Percentiles rank a stretch among this genome's conserved stretches.
Conservation (phyloP, 2,797 vertebrate genomes). For the Brotogeris chrysoptera region DNA sequence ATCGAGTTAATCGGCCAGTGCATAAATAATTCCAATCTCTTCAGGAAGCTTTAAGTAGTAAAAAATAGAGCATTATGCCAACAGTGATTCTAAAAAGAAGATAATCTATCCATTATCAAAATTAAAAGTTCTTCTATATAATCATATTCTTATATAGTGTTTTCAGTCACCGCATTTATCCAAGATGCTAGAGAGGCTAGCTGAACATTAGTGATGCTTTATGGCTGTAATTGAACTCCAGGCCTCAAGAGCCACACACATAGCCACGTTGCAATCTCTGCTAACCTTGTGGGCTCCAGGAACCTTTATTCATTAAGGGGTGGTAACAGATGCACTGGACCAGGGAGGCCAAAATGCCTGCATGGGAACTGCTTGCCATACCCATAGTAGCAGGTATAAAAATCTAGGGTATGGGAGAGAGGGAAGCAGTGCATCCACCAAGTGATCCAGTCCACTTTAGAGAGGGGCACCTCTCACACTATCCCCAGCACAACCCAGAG, state of each 20-base stretch:
- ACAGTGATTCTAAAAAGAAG: not conserved
- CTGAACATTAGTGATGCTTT: not conserved
- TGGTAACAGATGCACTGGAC: not conserved
- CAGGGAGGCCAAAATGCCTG: not conserved
- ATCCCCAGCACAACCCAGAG: not conserved
- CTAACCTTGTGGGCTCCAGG: rapidly evolving
- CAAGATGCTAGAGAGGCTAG: not conserved
- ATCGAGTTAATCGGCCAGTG: not conserved
- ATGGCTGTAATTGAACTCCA: not conserved
- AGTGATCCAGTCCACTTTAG: not conserved
- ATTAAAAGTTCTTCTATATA: not conserved
- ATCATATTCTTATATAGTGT: rapidly evolving
- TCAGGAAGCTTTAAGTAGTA: not conserved
- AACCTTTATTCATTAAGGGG: not conserved
- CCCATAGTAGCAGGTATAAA: not conserved
- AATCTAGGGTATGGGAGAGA: not conserved
- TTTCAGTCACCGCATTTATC: not conserved
- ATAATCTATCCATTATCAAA: not conserved
- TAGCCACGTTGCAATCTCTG: not conserved
- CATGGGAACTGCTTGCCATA: not conserved
- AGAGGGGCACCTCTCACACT: not conserved
- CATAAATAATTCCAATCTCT: not conserved
- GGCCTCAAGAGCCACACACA: not conserved
- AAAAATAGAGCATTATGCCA: not conserved
- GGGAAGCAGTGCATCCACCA: not conserved